Conservation (phyloP, 2,113 vertebrate genomes). For the Halcyon senegalensis region DNA sequence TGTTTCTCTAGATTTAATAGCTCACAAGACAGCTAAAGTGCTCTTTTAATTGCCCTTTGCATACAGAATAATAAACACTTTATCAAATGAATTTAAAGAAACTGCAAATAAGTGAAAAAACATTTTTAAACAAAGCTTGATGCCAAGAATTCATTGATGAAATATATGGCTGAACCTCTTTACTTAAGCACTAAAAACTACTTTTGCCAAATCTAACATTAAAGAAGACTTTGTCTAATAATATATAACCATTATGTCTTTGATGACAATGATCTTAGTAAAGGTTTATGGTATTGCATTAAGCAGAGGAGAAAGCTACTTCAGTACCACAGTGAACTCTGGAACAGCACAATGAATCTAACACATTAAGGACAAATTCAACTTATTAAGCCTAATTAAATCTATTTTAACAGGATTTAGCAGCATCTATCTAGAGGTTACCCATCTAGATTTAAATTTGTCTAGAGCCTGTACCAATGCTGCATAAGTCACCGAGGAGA, state of each 20-base stretch:
- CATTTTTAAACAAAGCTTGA: not conserved
- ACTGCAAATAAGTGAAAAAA: not conserved
- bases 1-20: not conserved
- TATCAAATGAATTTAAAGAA: not conserved
- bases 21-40: not conserved
- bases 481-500: not conserved
- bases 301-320: not conserved
- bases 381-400: conserved; percentile 32
- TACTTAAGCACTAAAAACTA: not conserved
- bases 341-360: not conserved
- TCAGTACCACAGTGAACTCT: not conserved
- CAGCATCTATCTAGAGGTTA: not conserved
- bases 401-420: not conserved
- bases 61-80: not conserved
- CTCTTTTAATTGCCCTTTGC: not conserved
- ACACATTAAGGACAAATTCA: not conserved
- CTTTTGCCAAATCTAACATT: not conserved
- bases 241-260: not conserved
- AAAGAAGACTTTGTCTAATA: not conserved
- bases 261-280: not conserved
- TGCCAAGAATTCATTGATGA: not conserved
- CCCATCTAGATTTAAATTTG: not conserved
- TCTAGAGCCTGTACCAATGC: not conserved
- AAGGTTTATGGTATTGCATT: not conserved
- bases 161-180: not conserved